Conservation (phyloP, 2,888 invertebrate genomes). For the Syrphus vitripennis region DNA sequence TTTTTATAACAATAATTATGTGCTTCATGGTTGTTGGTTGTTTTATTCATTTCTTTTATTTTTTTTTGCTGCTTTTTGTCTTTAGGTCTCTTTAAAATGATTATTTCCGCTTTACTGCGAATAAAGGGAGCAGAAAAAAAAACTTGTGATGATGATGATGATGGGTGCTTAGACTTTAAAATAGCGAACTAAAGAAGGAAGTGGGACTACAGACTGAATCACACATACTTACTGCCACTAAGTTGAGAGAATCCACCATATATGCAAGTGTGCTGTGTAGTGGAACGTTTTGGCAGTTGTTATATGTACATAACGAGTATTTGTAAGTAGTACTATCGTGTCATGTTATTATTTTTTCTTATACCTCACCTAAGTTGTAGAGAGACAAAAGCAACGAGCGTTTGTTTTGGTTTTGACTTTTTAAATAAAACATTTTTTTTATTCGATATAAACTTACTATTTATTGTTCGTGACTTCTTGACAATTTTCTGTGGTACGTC, state of each 20-base stretch:
- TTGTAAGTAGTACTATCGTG: not conserved
- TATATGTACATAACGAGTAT: not conserved
- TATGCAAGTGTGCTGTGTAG: slow-evolving; percentile 36
- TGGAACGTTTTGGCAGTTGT: slow-evolving; percentile 42
- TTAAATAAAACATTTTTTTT: not conserved
- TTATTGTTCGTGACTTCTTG: not conserved
- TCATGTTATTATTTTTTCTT: not conserved
- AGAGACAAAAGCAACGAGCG: not conserved
- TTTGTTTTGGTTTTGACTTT: not conserved
- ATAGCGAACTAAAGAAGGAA: slow-evolving; percentile 35
- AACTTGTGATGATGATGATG: slow-evolving; percentile 7
- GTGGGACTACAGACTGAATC: slow-evolving; percentile 7
- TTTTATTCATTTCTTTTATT: slow-evolving; percentile 21
- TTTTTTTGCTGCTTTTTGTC: slow-evolving; percentile 14
- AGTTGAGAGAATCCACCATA: slow-evolving; percentile 32
- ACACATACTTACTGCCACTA: slow-evolving; percentile 22
- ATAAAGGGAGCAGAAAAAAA: slow-evolving; percentile 40
- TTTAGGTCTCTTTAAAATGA: slow-evolving; percentile 47
- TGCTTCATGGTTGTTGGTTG: slow-evolving; percentile 29
- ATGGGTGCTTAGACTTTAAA: slow-evolving; percentile 43
- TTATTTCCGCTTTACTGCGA: slow-evolving; percentile 62
- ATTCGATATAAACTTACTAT: not conserved
- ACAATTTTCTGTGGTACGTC: not conserved
- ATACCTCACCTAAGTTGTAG: too few relatives aligned
- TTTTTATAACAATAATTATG: slow-evolving; percentile 11